A percentile compares a stretch with the other conserved stretches of the same genome.
Conservation (phyloP, 2,113 vertebrate genomes). For the Megatriorchis doriae region DNA sequence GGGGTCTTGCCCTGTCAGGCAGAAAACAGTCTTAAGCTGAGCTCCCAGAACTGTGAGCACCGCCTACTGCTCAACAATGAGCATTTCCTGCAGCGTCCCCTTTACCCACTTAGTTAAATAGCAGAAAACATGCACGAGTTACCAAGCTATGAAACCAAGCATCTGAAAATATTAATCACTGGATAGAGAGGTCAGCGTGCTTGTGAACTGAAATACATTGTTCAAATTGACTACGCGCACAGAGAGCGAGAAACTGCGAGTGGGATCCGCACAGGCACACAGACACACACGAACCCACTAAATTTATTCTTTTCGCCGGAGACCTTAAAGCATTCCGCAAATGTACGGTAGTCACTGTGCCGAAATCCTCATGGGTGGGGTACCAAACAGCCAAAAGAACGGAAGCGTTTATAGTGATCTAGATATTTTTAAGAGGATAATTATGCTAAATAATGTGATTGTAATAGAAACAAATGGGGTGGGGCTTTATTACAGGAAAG, state of each 20-base stretch:
- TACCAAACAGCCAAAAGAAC: constrained; percentile 6
- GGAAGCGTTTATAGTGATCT: background rate
- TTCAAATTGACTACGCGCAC: constrained; percentile 2
- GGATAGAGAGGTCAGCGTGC: constrained; percentile 41
- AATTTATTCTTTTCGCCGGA: background rate
- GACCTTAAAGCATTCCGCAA: constrained; percentile 1
- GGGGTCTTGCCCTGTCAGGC: constrained; percentile 82
- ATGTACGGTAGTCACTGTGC: background rate
- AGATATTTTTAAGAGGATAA: constrained; percentile 48
- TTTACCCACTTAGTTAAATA: constrained; percentile 57
- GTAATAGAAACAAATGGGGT: constrained; percentile 37
- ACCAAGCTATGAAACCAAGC: constrained; percentile 61
- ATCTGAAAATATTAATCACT: constrained; percentile 60
- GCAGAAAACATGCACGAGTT: constrained; percentile 65
- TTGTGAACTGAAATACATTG: constrained; percentile 62
- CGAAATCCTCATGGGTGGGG: constrained; percentile 23
- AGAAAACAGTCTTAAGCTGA: constrained; percentile 78
- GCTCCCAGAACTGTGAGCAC: constrained; percentile 60
- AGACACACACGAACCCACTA: background rate
- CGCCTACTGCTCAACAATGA: constrained; percentile 37
- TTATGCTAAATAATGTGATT: constrained; percentile 47
- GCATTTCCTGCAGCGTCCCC: constrained; percentile 45
- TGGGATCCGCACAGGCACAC: background rate
- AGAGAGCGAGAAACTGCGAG: constrained; percentile 5
- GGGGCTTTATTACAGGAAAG: constrained; percentile 53